These are phyloP conservation scores for Drosophila nigromelanica DNA, from an alignment of 1,140 invertebrate species.

Conservation along the genomic window DNA sequence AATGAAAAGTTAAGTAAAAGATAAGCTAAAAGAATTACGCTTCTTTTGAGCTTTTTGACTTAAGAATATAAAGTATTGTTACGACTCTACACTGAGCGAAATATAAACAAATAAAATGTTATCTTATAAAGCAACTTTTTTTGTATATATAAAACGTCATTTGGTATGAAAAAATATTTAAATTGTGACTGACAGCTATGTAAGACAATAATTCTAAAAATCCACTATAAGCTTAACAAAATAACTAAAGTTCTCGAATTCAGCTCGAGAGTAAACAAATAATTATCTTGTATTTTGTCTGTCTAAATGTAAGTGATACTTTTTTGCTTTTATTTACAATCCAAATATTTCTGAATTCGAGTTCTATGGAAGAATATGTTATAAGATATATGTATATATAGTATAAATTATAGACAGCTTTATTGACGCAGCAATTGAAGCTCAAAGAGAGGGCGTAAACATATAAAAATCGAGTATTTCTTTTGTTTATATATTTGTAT, in stretches of 20 bases:
- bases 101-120: conserved; percentile 1
- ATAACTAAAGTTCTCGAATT: neutral
- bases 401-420: neutral
- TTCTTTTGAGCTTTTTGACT: neutral
- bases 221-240: neutral
- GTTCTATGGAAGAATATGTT: neutral
- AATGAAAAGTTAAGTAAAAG: neutral
- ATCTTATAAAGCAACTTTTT: neutral
- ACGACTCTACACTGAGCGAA: neutral
- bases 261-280: neutral
- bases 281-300: neutral
- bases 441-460: neutral
- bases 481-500: conserved; percentile 1
- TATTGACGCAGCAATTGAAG: neutral
- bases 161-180: neutral
- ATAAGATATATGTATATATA: neutral
- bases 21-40: neutral
- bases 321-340: neutral
- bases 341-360: neutral
- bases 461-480: neutral
- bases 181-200: neutral
- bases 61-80: too few relatives aligned
- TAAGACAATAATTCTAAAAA: neutral
- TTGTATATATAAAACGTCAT: neutral
- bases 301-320: neutral